Evolutionary conservation across 2,113 vertebrate genomes (phyloP), one percentile per base, ranked within the genome.

Genomic region (Hiodon alosoides): DNA sequence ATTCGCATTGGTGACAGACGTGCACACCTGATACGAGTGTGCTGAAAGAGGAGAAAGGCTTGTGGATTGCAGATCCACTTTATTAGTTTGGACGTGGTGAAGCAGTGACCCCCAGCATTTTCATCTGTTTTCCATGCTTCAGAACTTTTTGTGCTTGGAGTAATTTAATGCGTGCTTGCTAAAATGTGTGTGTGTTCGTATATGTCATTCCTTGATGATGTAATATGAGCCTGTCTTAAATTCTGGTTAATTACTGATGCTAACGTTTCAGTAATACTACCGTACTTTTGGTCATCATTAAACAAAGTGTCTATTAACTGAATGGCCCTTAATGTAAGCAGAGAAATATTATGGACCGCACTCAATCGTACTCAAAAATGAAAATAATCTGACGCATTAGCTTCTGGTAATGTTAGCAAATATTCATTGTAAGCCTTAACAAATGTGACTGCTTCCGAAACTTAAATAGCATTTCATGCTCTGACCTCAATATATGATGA

Each of bases 161-260:
- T 73, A 62, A 76, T 69, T 59, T 75, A 68, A 58, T 75, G 47
- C 17, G 48, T 69, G 57, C 60, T 72, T 46, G 13, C 55, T 68
- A 75, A 67, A 46, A 59, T 47, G 59, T 71, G 46, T 71, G 47
- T 67, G 31, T n/a, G n/a, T n/a, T 54, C 50, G 48, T 57, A 48
- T 50, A 31, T 54, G 61, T 16, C 53, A n/a, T 14, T 59, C 54
- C 53, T 67, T 59, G 14, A 47, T 53, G 6, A 16, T 52, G 10
- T 13, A 67, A 17, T 47, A 59, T 67, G 54, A 50, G 17, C 14
- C n/a, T 50, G 17, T 17, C 64, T 66, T 17, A 11, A 66, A 48
- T 8, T 65, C 62, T 9, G 62, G 6, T 65, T 31, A 73, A 64
- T 51, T 54, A 67, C 5, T 11, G 46, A 8, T 5, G 46, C 9